phyloP scores from a whole-genome alignment of 2,113 vertebrate species.

The Rhineura floridana region DNA sequence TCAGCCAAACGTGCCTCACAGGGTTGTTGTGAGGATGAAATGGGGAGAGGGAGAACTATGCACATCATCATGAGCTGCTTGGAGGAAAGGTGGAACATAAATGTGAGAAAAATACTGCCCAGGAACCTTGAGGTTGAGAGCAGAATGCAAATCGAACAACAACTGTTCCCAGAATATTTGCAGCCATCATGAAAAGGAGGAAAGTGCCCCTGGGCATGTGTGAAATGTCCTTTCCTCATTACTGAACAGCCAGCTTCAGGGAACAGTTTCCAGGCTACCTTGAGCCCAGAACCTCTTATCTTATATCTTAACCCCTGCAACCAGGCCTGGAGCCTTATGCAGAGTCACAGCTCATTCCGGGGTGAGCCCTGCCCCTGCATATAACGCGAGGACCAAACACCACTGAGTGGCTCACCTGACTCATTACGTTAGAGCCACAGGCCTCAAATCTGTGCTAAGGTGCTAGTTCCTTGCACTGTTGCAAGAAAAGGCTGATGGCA shows the following conservation, averaged over 20 bases:
- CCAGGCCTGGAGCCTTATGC: not conserved
- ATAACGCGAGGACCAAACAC: no score
- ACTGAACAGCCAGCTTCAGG: not conserved
- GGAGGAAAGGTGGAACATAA: no score
- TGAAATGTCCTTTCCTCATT: not conserved
- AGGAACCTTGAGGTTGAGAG: no score
- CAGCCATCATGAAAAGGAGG: not conserved
- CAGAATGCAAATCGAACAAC: no score
- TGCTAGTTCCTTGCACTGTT: accelerated
- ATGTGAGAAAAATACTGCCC: no score
- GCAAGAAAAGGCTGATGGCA: not conserved
- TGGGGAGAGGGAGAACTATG: no score
- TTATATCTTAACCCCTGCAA: not conserved
- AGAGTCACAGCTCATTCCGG: not conserved
- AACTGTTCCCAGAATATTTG: no score
- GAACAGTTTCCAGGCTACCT: not conserved
- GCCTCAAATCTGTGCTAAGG: not conserved
- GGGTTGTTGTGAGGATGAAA: no score
- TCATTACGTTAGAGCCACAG: not conserved
- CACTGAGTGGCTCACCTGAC: not conserved
- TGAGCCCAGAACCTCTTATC: not conserved
- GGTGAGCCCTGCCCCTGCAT: no score
- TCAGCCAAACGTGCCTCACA: no score
- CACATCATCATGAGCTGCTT: no score
- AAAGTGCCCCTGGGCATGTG: not conserved